phyloP scores from a whole-genome alignment of 2,888 invertebrate species.

The Sarcophaga rosellei region DNA sequence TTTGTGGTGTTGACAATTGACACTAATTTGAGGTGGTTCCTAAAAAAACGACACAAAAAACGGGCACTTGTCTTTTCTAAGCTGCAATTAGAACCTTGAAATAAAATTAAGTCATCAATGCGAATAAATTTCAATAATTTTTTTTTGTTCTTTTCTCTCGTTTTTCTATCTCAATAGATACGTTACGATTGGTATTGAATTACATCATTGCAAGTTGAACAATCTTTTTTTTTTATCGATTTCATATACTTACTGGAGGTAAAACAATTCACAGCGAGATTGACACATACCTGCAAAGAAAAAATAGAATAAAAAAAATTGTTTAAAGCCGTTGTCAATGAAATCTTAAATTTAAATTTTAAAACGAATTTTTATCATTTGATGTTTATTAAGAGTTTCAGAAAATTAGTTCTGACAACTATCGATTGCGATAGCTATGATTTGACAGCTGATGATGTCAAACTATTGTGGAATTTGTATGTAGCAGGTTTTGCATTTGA shows the following conservation, averaged over 20 bases:
- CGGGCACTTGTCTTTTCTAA: conserved; percentile 9
- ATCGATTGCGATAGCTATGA: too few species aligned
- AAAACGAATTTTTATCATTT: too few species aligned
- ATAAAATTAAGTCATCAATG: conserved; percentile 53
- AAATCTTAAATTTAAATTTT: too few species aligned
- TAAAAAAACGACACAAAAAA: neutral
- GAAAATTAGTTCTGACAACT: too few species aligned
- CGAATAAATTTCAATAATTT: neutral
- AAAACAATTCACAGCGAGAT: neutral
- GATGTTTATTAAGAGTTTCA: too few species aligned
- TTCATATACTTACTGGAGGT: neutral
- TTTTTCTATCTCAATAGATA: neutral
- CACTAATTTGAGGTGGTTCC: conserved; percentile 50
- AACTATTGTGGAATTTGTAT: too few species aligned
- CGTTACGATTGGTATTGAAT: neutral
- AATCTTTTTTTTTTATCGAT: neutral
- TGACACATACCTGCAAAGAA: conserved; percentile 25
- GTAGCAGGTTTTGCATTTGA: too few species aligned
- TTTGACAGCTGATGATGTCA: too few species aligned
- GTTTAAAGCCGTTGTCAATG: neutral
- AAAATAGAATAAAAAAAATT: neutral
- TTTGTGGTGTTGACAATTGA: conserved; percentile 46
- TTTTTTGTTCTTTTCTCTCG: neutral
- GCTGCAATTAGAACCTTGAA: conserved; percentile 44
- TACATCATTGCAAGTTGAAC: conserved; percentile 7